Percentiles rank a stretch among this genome's conserved stretches.
Evolutionary conservation across 1,140 invertebrate species (phyloP).

Genomic region (Pissodes strobi): DNA sequence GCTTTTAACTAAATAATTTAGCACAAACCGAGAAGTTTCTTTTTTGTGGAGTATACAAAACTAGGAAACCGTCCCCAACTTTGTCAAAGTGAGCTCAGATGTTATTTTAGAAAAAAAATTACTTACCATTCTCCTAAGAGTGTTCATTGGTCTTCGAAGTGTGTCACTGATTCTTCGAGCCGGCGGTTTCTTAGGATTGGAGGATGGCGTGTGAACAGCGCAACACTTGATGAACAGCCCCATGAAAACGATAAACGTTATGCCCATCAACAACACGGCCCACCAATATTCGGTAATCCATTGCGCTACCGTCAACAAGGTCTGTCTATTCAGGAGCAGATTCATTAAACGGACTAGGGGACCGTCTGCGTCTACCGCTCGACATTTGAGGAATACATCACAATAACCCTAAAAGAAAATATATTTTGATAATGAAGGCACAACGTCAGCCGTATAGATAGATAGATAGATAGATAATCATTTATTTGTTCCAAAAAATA

Average conservation of each 20-base stretch:
- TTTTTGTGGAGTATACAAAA: too few species aligned
- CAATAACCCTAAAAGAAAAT: conserved; percentile 82
- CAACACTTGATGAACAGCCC: conserved; percentile 99
- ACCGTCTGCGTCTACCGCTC: conserved; percentile 97
- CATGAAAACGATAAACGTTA: conserved; percentile 94
- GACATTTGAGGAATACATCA: conserved; percentile 97
- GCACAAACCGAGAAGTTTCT: too few species aligned
- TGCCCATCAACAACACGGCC: conserved; percentile 89
- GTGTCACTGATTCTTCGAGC: conserved; percentile 86
- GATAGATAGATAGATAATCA: too few species aligned
- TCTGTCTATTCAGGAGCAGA: conserved; percentile 91
- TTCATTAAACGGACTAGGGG: conserved; percentile 96
- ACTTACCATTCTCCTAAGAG: conserved; percentile 78
- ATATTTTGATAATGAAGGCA: too few species aligned
- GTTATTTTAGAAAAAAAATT: too few species aligned
- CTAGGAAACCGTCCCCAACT: too few species aligned
- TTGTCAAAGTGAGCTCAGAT: too few species aligned
- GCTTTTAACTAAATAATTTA: too few species aligned
- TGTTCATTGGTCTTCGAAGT: conserved; percentile 85
- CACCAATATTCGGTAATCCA: conserved; percentile 97
- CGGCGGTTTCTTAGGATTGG: conserved; percentile 91
- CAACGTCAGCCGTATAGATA: too few species aligned
- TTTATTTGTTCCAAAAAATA: too few species aligned
- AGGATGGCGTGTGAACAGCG: conserved; percentile 97
- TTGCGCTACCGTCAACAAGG: conserved; percentile 80